Percentiles rank a stretch among this genome's conserved stretches.
phyloP scores from a whole-genome alignment of 2,888 invertebrate species.

The Rhagonycha lutea region DNA sequence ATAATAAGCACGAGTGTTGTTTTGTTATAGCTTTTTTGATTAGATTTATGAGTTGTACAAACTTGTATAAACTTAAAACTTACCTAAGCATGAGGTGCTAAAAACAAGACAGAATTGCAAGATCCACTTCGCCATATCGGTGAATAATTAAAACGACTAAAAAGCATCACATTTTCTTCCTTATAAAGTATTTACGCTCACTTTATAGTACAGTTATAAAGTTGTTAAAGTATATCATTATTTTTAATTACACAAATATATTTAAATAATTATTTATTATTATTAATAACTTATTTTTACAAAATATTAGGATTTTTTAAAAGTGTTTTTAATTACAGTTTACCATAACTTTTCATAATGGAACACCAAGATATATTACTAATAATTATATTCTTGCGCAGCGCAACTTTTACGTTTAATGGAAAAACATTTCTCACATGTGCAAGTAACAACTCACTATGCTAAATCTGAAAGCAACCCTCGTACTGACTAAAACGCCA shows the following conservation, averaged over 20 bases:
- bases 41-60: not conserved
- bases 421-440: slow-evolving; percentile 34
- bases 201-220: slow-evolving; percentile 7
- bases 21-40: slow-evolving; percentile 1
- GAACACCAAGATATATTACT: slow-evolving; percentile 8
- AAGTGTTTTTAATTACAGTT: slow-evolving; percentile 7
- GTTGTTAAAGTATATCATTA: slow-evolving; percentile 7
- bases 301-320: not conserved
- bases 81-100: slow-evolving; percentile 35
- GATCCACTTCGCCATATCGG: slow-evolving; percentile 35
- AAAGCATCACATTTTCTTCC: slow-evolving; percentile 34
- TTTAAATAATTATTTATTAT: not conserved
- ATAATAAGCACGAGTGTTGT: slow-evolving; percentile 12
- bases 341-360: slow-evolving; percentile 19
- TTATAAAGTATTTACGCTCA: slow-evolving; percentile 11
- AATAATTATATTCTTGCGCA: slow-evolving; percentile 17
- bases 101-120: slow-evolving; percentile 34
- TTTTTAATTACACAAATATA: not conserved
- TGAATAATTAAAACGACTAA: slow-evolving; percentile 27
- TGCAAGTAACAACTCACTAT: slow-evolving; percentile 30
- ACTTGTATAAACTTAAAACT: slow-evolving; percentile 2
- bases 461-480: slow-evolving; percentile 36
- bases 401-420: slow-evolving; percentile 28
- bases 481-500: slow-evolving; percentile 39
- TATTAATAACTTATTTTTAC: not conserved